A percentile compares a stretch with the other conserved stretches of the same genome.
Conservation (phyloP, 2,888 invertebrate genomes). For the Synergus umbraculus region DNA sequence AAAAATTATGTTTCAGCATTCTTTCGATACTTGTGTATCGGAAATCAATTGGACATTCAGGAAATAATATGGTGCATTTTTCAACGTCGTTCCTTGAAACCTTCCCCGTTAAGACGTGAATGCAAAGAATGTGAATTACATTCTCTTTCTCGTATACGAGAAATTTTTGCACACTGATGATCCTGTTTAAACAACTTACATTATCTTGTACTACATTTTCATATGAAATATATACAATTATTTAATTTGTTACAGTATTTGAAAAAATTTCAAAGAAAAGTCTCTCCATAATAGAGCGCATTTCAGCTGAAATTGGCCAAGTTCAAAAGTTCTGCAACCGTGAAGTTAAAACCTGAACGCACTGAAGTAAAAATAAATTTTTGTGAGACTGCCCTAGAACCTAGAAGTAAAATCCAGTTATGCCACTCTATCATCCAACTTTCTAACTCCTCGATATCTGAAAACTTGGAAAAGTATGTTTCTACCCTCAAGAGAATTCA, state of each 20-base stretch:
- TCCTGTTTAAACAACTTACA: not conserved
- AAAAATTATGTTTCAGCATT: not conserved
- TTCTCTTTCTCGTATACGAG: not conserved
- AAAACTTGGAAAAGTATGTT: constrained; percentile 24
- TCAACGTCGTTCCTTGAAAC: constrained; percentile 3
- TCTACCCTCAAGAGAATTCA: constrained; percentile 33
- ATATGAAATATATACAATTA: no score
- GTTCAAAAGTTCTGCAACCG: not conserved
- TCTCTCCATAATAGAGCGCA: not conserved
- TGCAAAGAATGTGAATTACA: constrained; percentile 37
- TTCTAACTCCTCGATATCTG: constrained; percentile 30
- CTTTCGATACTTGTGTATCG: not conserved
- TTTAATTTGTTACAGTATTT: not conserved
- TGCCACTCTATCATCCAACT: constrained; percentile 38
- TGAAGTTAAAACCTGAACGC: constrained; percentile 17
- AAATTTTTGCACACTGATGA: constrained; percentile 20
- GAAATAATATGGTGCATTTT: constrained; percentile 23
- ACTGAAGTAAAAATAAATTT: constrained; percentile 34
- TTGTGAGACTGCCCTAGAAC: constrained; percentile 7
- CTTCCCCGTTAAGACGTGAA: not conserved
- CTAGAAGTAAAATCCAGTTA: constrained; percentile 36
- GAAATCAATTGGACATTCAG: constrained; percentile 15
- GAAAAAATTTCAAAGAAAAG: not conserved
- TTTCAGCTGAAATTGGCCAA: constrained; percentile 18
- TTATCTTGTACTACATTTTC: not conserved